Base-by-base conservation (phyloP, 2,113 vertebrate genomes). In the Lycocorax pyrrhopterus region DNA sequence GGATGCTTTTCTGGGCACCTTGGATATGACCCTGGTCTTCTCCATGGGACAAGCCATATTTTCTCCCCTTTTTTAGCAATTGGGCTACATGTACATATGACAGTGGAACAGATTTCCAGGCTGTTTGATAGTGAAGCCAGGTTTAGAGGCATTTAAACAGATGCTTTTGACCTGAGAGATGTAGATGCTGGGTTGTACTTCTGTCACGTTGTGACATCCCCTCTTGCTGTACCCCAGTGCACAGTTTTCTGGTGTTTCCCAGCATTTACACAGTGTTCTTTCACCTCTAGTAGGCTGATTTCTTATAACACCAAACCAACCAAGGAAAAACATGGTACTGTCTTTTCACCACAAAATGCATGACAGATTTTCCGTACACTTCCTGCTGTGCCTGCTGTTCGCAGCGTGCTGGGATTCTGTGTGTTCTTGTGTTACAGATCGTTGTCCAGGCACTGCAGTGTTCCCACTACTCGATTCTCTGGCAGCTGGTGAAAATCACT, bases 401-500 rank as follows among this genome's bases (percentile, higher is more conserved):
- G 79, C 55, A 74, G 0, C 3, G 0, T 62, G 63, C 88, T 93
- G 66, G 25, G 14, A 87, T 85, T 79, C 86, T 96, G 74, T 87
- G 59, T 96, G 43, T 86, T 89, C 63, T 76, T 96, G 96, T 98
- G 69, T 97, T 98, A 67, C 97, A 99, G 99, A 99, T 99, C 43
- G 99, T 99, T 53, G 99, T 99, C 83, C 99, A 99, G 98, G 99
- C 99, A 43, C 98, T 99, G 94, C 99, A 99, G 97, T 99, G 99
- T 97, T 99, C 99, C 84, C 99, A 99, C 98, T 99, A 99, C 98
- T 99, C 99, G 69, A 99, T 99, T 97, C 99, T 99, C 51, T 99
- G 99, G 99, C 99, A 99, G 98, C 98, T 99, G 97, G 99, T 99
- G 96, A 99, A 99, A 96, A 98, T 99, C 97, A 99, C 99, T 44